phyloP scores from a whole-genome alignment of 2,797 vertebrate genomes.

The Notolepis coatsorum region DNA sequence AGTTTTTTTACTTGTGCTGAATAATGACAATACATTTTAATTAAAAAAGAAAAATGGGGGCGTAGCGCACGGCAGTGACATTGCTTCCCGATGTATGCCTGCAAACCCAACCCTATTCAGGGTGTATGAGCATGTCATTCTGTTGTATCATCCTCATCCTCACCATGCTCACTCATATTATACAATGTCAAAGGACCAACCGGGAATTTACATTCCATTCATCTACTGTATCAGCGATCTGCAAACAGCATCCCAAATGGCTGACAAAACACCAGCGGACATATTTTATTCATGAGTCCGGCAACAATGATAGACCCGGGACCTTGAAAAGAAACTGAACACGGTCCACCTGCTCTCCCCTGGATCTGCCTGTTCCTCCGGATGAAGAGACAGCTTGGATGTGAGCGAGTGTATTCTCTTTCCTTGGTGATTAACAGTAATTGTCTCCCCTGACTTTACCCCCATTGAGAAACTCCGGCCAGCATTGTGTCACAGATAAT shows the following conservation, averaged over 20 bases:
- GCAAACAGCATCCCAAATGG: slow-evolving; percentile 9
- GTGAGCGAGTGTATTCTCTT: slow-evolving; percentile 42
- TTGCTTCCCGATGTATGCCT: too few species aligned
- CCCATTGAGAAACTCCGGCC: slow-evolving; percentile 62
- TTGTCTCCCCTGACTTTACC: slow-evolving; percentile 66
- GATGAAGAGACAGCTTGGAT: slow-evolving; percentile 28
- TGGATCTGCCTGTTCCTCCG: slow-evolving; percentile 27
- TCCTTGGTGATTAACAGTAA: slow-evolving; percentile 75
- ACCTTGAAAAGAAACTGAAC: slow-evolving; percentile 59
- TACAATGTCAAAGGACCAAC: not conserved
- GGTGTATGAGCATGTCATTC: slow-evolving; percentile 5
- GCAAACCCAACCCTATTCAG: too few species aligned
- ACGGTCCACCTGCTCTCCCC: slow-evolving; percentile 46
- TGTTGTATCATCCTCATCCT: not conserved
- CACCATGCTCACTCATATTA: not conserved
- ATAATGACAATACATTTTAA: too few species aligned
- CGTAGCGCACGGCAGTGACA: too few species aligned
- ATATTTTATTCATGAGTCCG: slow-evolving; percentile 60
- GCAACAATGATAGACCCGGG: slow-evolving; percentile 43
- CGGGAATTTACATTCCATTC: not conserved
- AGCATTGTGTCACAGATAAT: slow-evolving; percentile 61
- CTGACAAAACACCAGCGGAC: slow-evolving; percentile 18
- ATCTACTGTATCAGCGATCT: not conserved
- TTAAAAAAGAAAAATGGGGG: too few species aligned
- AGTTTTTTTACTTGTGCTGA: too few species aligned